phyloP scores from a whole-genome alignment of 2,113 vertebrate species.

The Phrynosoma blainvillii region DNA sequence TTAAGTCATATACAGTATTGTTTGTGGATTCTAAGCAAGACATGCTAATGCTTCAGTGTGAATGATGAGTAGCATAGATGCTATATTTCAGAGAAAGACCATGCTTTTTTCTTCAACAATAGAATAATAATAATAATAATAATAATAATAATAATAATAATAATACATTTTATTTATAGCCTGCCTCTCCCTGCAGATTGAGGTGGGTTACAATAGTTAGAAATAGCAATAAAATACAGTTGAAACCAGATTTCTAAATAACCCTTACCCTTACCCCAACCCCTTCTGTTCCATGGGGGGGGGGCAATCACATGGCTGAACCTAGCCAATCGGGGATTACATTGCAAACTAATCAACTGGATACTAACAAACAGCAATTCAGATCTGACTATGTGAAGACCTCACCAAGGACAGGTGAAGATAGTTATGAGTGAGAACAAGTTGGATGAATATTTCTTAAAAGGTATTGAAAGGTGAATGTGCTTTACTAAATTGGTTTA shows the following conservation, averaged over 20 bases:
- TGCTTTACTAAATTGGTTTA: background rate
- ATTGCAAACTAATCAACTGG: background rate
- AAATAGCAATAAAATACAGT: too few species aligned
- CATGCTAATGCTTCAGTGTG: background rate
- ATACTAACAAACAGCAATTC: background rate
- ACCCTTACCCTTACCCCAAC: too few species aligned
- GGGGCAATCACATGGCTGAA: background rate
- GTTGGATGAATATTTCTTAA: background rate
- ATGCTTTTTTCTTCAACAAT: background rate
- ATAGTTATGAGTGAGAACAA: background rate
- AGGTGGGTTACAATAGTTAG: too few species aligned
- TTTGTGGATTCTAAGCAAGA: background rate
- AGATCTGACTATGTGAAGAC: background rate
- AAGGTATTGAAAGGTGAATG: too few species aligned
- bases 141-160: too few species aligned
- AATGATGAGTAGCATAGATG: background rate
- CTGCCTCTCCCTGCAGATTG: too few species aligned
- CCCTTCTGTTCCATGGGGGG: background rate
- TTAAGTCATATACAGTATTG: background rate
- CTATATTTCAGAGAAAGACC: background rate
- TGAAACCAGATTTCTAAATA: too few species aligned
- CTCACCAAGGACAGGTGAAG: background rate
- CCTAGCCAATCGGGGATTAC: background rate
- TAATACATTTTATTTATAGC: too few species aligned
- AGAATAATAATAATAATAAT: too few species aligned